Base-by-base conservation (phyloP, 2,888 invertebrate genomes). In the Drosophila mercatorum region DNA sequence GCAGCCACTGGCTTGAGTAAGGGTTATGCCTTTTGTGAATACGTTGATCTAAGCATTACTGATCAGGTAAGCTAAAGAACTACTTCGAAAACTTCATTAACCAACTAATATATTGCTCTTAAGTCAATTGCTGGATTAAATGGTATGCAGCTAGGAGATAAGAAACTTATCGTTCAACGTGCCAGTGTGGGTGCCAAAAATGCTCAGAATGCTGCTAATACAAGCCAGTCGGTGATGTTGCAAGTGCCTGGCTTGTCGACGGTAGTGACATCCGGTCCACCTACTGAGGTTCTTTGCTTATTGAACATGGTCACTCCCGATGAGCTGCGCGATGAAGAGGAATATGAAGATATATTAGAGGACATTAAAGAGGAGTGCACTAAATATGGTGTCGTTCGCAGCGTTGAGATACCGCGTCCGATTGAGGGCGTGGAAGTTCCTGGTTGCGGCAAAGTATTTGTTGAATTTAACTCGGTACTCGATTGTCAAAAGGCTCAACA, bases 1-100 rank as follows among this genome's bases (percentile, higher is more conserved):
- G 97, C 98, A n/a, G 98, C 98, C 8, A 99, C 99, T 67, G 99
- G 99, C 41, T 94, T 99, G 59, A 98, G 98, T 92, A 99, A 99
- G 94, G 99, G 99, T 38, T 99, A 99, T 93, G 99, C 99, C n/a
- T 99, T 99, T 94, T 99, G 99, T 93, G 99, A 99, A 94, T 99
- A 99, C 94, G 97, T 98, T 81, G 99, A 99, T 92, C 96, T 97
- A 71, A 96, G 96, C 57, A 97, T 99, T 94, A 99, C 99, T 12
- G 99, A 99, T 93, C 98, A 98, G 95, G 97, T 97, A 94, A 92
- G 83, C 36, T n/a, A n/a, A 8, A 28, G 3, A 26, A 5, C 5
- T 11, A 5, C 5, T 36, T 34, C 47, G 8, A 40, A 6, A 6
- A 22, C 6, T 51, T 11, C 4, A 26, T 12, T 28, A 43, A 12